Evolutionary conservation across 2,797 vertebrate species (phyloP).

Genomic region (Lindbergichthys nudifrons): DNA sequence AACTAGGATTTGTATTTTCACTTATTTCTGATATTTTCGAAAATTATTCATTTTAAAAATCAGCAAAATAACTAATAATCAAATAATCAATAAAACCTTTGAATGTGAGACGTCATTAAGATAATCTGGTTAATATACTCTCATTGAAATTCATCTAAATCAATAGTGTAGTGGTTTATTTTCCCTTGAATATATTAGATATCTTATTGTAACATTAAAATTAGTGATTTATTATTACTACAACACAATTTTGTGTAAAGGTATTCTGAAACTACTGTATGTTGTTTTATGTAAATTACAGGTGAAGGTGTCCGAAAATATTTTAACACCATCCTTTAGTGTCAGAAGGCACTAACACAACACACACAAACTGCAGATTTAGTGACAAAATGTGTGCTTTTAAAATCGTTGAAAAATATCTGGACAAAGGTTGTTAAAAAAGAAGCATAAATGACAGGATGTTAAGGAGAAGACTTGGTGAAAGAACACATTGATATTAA

Average conservation of each 20-base stretch:
- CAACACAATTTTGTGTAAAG: slow-evolving; percentile 47
- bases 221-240: slow-evolving; percentile 21
- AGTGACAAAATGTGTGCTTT: slow-evolving; percentile 24
- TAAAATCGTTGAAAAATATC: slow-evolving; percentile 30
- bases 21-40: no score
- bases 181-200: slow-evolving; percentile 15
- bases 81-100: slow-evolving; percentile 26
- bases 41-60: no score
- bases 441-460: slow-evolving; percentile 6
- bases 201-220: slow-evolving; percentile 16
- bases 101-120: slow-evolving; percentile 35
- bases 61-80: no score
- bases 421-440: slow-evolving; percentile 35
- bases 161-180: slow-evolving; percentile 11
- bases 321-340: slow-evolving; percentile 12
- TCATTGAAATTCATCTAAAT: slow-evolving; percentile 14
- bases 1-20: no score
- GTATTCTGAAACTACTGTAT: slow-evolving; percentile 36
- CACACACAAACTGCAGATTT: slow-evolving; percentile 34
- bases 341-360: slow-evolving; percentile 29
- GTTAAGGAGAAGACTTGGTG: slow-evolving; percentile 34
- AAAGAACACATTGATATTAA: slow-evolving; percentile 24
- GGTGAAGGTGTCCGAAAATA: not conserved
- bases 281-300: slow-evolving; percentile 7
- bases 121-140: slow-evolving; percentile 33